phyloP scores from a whole-genome alignment of 2,113 vertebrate species.

The Brachypodius melanocephalos region DNA sequence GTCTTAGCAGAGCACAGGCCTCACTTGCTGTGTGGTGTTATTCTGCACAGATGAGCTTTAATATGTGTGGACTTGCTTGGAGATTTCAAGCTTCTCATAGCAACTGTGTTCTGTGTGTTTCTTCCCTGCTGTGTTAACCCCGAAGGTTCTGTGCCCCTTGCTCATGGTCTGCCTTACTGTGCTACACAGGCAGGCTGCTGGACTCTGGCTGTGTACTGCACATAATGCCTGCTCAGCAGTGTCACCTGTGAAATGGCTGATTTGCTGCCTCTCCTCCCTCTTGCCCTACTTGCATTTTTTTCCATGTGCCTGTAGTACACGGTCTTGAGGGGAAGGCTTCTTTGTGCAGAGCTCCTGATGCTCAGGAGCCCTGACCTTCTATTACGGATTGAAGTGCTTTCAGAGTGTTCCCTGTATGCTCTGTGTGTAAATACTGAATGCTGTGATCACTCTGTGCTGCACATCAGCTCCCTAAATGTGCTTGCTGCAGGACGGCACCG shows the following conservation, averaged over 20 bases:
- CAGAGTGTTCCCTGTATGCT: background rate
- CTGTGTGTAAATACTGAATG: background rate
- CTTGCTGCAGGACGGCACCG: slow-evolving; percentile 84
- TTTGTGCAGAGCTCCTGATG: background rate
- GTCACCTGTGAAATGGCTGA: background rate
- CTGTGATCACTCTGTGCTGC: background rate
- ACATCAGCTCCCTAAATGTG: background rate
- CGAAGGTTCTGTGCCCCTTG: background rate
- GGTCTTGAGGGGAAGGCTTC: background rate
- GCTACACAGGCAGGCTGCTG: background rate
- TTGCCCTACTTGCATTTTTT: background rate
- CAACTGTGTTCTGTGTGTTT: background rate
- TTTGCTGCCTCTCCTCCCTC: background rate
- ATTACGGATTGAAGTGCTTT: background rate
- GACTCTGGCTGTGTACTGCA: background rate
- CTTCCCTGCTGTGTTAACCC: background rate
- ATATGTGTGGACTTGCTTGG: background rate
- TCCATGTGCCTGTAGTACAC: background rate
- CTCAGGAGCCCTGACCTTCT: background rate
- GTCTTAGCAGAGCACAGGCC: background rate
- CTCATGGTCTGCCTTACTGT: background rate
- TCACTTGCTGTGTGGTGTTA: background rate
- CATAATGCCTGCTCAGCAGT: background rate
- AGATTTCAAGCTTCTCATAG: background rate
- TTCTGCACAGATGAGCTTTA: background rate